A percentile compares a stretch with the other conserved stretches of the same genome.
Evolutionary conservation across 2,888 invertebrate genomes (phyloP).

Genomic region (Drosophila stalkeri): DNA sequence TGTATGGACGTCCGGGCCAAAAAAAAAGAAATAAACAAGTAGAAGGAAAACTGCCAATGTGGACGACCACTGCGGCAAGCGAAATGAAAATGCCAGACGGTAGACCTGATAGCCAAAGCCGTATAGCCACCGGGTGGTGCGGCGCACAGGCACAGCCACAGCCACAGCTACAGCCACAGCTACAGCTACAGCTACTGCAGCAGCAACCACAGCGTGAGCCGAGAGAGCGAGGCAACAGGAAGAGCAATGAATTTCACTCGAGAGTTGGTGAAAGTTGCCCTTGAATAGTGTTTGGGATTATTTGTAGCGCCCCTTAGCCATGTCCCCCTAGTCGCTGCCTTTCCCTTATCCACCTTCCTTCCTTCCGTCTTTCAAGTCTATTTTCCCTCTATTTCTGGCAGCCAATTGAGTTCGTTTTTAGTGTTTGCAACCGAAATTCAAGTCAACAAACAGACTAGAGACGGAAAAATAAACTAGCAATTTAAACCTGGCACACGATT

Average conservation of each 20-base stretch:
- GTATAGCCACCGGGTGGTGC: conserved; percentile 37
- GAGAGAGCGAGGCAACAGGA: conserved; percentile 20
- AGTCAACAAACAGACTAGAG: conserved; percentile 48
- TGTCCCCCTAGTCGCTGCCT: neutral
- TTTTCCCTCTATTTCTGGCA: conserved; percentile 29
- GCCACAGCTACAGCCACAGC: conserved; percentile 9
- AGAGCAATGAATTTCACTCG: conserved; percentile 57
- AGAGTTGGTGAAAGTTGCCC: conserved; percentile 81
- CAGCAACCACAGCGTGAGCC: conserved; percentile 20
- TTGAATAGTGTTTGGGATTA: conserved; percentile 79
- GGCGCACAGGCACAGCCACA: conserved; percentile 13
- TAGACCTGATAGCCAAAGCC: conserved; percentile 50
- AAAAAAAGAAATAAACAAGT: neutral
- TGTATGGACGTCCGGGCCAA: conserved; percentile 67
- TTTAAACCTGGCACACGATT: neutral
- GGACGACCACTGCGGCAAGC: conserved; percentile 73
- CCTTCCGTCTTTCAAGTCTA: conserved; percentile 23
- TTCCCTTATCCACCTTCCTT: neutral
- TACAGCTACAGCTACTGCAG: conserved; percentile 6
- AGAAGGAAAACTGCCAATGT: conserved; percentile 64
- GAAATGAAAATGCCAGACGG: conserved; percentile 74
- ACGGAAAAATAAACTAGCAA: conserved; percentile 25
- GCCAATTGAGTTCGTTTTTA: conserved; percentile 61
- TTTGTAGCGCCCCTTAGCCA: conserved; percentile 10
- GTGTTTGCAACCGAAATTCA: conserved; percentile 72